Evolutionary conservation across 2,888 invertebrate species (phyloP).

Genomic region (Cordilura impudica): DNA sequence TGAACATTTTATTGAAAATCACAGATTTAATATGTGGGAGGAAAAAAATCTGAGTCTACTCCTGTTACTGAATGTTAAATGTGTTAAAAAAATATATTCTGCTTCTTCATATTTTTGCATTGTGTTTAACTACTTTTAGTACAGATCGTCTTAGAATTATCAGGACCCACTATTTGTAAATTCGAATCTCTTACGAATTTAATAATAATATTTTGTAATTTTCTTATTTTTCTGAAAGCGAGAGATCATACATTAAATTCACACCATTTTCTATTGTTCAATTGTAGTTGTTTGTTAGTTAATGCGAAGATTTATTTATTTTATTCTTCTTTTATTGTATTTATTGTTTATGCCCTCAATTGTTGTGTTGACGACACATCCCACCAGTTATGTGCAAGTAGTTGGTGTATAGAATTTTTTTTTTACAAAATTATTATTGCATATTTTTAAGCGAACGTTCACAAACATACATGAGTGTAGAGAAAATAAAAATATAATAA

Average conservation of each 20-base stretch:
- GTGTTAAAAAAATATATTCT: too few relatives aligned
- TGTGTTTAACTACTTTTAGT: too few relatives aligned
- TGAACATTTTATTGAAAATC: too few relatives aligned
- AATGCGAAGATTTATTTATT: slow-evolving; percentile 51
- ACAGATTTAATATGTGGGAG: too few relatives aligned
- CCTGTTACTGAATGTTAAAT: too few relatives aligned
- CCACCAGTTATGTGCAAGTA: slow-evolving; percentile 31
- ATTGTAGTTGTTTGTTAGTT: slow-evolving; percentile 46
- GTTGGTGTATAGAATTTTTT: slow-evolving; percentile 22
- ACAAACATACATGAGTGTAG: neutral
- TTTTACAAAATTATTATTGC: slow-evolving; percentile 32
- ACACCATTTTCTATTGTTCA: slow-evolving; percentile 29
- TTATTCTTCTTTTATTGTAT: neutral
- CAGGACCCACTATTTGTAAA: too few relatives aligned
- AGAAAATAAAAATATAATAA: neutral
- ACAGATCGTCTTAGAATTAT: too few relatives aligned
- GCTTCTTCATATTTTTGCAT: too few relatives aligned
- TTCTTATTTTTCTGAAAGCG: too few relatives aligned
- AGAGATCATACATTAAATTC: slow-evolving; percentile 16
- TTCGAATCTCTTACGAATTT: too few relatives aligned
- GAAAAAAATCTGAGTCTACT: too few relatives aligned
- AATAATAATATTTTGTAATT: too few relatives aligned
- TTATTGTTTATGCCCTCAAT: slow-evolving; percentile 2
- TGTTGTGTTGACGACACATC: slow-evolving; percentile 40
- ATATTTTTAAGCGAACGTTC: slow-evolving; percentile 29